These are phyloP conservation scores for rabbit (Oryctolagus cuniculus) DNA, from an alignment of 2,113 vertebrate species.

Conservation along the genomic window DNA sequence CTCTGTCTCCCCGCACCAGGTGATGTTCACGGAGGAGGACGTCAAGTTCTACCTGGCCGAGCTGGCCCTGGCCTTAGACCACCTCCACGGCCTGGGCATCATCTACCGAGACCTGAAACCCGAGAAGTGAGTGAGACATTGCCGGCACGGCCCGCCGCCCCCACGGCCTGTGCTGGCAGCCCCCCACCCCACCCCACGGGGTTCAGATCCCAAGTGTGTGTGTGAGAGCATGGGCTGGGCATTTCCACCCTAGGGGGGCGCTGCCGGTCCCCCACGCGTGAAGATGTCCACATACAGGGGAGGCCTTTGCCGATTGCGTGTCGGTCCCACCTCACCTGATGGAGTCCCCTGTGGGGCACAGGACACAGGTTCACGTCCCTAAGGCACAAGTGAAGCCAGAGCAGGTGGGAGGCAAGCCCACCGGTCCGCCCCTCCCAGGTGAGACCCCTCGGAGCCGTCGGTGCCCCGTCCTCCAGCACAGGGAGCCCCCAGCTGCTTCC, in stretches of 20 bases:
- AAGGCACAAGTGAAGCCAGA: accelerated
- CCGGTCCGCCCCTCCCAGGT: accelerated
- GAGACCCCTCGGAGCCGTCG: no score
- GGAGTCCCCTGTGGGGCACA: neutral
- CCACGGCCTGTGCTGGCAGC: no score
- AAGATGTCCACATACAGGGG: accelerated
- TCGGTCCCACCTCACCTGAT: no score
- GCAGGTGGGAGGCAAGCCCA: neutral
- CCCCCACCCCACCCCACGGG: no score
- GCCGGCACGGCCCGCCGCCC: no score
- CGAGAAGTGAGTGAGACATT: constrained; percentile 90
- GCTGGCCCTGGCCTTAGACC: constrained; percentile 92
- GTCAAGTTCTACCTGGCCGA: constrained; percentile 95
- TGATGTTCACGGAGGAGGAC: constrained; percentile 95
- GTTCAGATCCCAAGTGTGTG: accelerated
- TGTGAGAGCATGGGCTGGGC: accelerated
- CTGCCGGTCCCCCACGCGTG: accelerated
- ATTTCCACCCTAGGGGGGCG: neutral
- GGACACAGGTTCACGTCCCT: accelerated
- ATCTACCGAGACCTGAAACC: constrained; percentile 95
- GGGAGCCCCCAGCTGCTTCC: neutral
- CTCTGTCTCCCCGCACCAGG: constrained; percentile 83
- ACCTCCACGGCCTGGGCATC: constrained; percentile 93
- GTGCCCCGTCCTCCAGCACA: no score
- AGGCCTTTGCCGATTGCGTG: accelerated